Conservation (phyloP, 2,797 vertebrate genomes). For the Cyclura pinguis region DNA sequence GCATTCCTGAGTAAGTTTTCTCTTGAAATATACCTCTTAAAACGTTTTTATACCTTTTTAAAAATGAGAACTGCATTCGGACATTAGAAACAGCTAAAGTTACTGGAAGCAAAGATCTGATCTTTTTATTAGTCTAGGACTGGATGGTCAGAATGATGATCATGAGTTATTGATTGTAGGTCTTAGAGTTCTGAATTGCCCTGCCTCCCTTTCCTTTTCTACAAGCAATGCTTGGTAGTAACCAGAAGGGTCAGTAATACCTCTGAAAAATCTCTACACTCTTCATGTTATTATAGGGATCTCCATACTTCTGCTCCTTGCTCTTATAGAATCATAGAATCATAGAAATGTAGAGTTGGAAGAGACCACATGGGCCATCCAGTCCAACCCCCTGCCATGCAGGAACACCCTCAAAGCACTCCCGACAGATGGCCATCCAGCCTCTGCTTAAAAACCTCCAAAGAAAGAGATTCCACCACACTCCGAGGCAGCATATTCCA, state of each 20-base stretch:
- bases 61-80: background rate
- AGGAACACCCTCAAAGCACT: no score
- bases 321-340: no score
- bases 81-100: background rate
- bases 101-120: background rate
- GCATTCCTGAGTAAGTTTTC: background rate
- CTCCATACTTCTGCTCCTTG: background rate
- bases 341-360: no score
- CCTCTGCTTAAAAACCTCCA: no score
- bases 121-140: background rate
- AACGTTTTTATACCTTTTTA: background rate
- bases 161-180: background rate
- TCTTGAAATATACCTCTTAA: background rate
- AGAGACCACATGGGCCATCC: no score
- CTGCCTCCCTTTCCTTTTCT: background rate
- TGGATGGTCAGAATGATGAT: background rate
- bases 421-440: no score
- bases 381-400: no score
- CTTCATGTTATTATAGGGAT: background rate
- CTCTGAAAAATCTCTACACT: background rate
- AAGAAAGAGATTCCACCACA: no score
- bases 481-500: no score
- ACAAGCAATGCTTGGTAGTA: background rate
- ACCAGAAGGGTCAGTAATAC: no score
- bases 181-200: background rate